Evolutionary conservation across 2,113 vertebrate species (phyloP).

Genomic region (Carollia perspicillata): DNA sequence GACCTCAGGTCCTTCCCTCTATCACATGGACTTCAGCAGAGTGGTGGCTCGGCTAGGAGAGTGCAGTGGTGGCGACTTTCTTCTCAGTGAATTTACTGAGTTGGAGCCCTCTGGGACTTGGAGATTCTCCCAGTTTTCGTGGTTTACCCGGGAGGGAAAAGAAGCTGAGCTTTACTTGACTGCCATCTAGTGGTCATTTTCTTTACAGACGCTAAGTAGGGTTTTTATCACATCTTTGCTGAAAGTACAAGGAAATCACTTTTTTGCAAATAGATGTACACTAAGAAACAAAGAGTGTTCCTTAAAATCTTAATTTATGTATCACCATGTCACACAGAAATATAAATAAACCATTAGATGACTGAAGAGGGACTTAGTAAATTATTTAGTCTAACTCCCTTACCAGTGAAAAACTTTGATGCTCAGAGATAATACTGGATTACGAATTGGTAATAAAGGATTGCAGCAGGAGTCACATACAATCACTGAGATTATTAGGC

Average conservation of each 20-base stretch:
- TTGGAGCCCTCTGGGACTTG: neutral
- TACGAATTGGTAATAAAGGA: neutral
- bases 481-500: neutral
- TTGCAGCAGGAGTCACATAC: neutral
- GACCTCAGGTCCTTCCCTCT: neutral
- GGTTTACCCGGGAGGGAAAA: rapidly evolving
- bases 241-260: neutral
- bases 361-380: neutral
- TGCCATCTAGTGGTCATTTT: conserved; percentile 64
- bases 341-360: neutral
- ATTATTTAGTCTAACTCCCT: neutral
- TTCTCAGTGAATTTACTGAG: neutral
- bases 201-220: neutral
- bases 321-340: neutral
- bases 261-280: neutral
- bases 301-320: neutral
- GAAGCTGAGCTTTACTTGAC: neutral
- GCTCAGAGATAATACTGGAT: neutral
- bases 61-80: too few species aligned
- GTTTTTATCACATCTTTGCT: neutral
- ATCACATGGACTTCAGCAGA: neutral
- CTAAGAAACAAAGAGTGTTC: neutral
- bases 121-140: neutral
- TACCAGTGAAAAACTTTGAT: neutral
- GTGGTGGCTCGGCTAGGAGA: neutral